Base-by-base conservation (phyloP, 2,797 vertebrate species). In the Myotis myotis region DNA sequence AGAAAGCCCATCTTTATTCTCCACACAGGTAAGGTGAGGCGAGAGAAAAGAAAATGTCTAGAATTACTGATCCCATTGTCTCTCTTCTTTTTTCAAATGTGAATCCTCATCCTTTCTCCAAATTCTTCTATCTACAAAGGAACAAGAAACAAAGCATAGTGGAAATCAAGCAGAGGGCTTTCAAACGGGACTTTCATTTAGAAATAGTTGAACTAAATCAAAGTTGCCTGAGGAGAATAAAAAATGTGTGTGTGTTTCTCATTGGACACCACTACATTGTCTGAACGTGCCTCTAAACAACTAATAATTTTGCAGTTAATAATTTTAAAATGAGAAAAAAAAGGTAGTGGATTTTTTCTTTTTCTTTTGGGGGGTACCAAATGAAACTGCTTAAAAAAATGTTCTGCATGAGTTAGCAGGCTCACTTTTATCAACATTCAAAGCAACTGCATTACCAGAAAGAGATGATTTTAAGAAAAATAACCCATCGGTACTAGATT, bases 141-240 rank as follows among this genome's bases (percentile, higher is more conserved):
- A 7, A 75, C 30, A 79, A 49, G 13, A 79, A 71, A 81, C 36
- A 74, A 91, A 60, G 13, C 71, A 53, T 20, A 47, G 64, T 71
- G 47, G 38, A 93, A 84, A 74, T 72, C 68, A 89, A 88, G 49
- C 79, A 84, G 28, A 91, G 49, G 33, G 17, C n/a, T 87, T 51
- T 62, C 30, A 91, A 89, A 76, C 0, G 0, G 25, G 30, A 71
- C 22, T 93, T 96, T 53, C 17, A 66, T 89, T 92, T 25, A 79
- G 60, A 86, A 95, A 62, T 49, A 88, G 36, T 78, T 89, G 38
- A 89, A 89, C 22, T 76, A 92, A 80, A 85, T 89, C 84, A 68
- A 62, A 74, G 9, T 95, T 84, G 89, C 47, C 83, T 3, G 6
- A 68, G 38, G 80, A 91, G 51, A 89, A 89, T 71, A 74, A 60